These are phyloP conservation scores for Enteromius thamalakanensis DNA, from an alignment of 2,797 vertebrate genomes.

Conservation along the genomic window DNA sequence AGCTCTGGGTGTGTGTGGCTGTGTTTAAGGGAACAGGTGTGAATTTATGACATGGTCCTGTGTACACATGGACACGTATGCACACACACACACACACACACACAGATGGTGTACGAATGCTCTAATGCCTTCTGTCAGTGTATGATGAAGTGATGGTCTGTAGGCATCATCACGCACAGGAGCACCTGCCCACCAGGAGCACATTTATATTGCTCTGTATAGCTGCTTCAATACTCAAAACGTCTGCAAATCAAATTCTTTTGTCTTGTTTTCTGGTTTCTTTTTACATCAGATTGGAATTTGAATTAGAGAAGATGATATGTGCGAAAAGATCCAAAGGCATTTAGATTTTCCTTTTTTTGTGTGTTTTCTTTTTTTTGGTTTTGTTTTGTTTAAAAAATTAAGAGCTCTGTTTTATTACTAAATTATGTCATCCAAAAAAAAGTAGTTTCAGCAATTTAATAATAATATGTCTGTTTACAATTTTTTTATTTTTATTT, in stretches of 20 bases:
- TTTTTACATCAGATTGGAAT: neutral
- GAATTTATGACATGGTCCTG: conserved; percentile 67
- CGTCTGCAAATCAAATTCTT: neutral
- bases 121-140: conserved; percentile 76
- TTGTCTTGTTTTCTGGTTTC: neutral
- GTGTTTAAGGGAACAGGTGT: conserved; percentile 42
- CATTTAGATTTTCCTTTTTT: neutral
- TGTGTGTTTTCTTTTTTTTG: too few relatives aligned
- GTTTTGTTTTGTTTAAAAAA: too few relatives aligned
- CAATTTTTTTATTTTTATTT: too few relatives aligned
- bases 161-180: conserved; percentile 66
- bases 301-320: neutral
- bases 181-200: conserved; percentile 70
- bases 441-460: neutral
- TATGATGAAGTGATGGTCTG: conserved; percentile 74
- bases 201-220: conserved; percentile 47
- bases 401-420: too few relatives aligned
- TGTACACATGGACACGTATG: conserved; percentile 53
- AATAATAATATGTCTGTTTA: neutral
- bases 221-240: neutral
- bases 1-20: conserved; percentile 13
- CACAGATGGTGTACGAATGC: conserved; percentile 82
- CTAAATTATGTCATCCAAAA: neutral
- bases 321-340: neutral
- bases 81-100: conserved; percentile 68